Evolutionary conservation across 2,113 vertebrate genomes (phyloP).

Genomic region (Oplegnathus fasciatus): DNA sequence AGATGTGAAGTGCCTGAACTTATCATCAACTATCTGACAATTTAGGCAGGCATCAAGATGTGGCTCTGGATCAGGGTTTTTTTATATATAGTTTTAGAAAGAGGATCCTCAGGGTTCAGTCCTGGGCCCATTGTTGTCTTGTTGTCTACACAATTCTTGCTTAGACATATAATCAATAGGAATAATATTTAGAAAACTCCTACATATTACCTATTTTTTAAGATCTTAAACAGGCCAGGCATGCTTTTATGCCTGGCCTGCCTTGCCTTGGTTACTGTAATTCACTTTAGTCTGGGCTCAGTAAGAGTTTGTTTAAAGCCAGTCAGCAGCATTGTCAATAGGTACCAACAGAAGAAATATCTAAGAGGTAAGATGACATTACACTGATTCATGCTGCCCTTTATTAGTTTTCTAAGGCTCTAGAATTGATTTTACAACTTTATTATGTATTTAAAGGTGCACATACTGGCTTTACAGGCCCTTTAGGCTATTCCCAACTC

Average conservation of each 20-base stretch:
- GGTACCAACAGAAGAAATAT: background rate
- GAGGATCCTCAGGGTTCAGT: background rate
- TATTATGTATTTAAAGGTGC: background rate
- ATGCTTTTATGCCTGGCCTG: background rate
- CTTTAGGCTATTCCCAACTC: background rate
- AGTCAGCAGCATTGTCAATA: background rate
- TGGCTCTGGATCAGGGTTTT: background rate
- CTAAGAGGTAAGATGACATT: background rate
- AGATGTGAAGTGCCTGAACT: too few species aligned
- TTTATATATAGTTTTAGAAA: background rate
- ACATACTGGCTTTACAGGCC: background rate
- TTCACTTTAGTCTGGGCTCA: background rate
- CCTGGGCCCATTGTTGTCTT: background rate
- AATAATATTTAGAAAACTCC: background rate
- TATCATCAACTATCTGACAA: background rate
- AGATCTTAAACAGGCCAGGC: background rate
- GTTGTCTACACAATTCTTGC: background rate
- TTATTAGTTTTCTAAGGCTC: background rate
- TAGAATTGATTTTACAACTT: background rate
- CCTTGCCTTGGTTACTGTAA: too few species aligned
- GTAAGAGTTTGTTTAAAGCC: background rate
- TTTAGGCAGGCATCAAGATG: background rate
- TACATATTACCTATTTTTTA: background rate
- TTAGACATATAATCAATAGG: background rate
- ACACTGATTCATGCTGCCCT: background rate